Conservation (phyloP, 2,113 vertebrate species). For the Circaetus cinerascens region DNA sequence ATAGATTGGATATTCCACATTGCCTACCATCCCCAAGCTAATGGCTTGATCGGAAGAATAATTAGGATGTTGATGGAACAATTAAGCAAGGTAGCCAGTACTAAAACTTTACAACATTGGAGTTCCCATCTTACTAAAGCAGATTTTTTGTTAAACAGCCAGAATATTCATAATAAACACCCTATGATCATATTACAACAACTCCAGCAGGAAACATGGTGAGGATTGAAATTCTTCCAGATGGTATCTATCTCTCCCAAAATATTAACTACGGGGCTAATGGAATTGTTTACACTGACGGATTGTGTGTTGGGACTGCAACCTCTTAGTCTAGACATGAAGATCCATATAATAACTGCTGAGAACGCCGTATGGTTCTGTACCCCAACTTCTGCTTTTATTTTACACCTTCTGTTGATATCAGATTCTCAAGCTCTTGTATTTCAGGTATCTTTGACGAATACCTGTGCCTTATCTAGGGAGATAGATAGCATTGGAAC, state of each 20-base stretch:
- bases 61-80: too few species aligned
- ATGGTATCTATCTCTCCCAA: not conserved
- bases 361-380: too few species aligned
- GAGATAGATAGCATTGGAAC: not conserved
- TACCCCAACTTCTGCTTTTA: too few species aligned
- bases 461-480: not conserved
- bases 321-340: too few species aligned
- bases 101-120: too few species aligned
- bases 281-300: not conserved
- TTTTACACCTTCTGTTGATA: too few species aligned
- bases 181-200: not conserved
- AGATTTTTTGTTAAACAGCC: not conserved
- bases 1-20: too few species aligned
- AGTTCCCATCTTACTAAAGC: not conserved
- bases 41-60: too few species aligned
- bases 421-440: too few species aligned
- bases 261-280: not conserved
- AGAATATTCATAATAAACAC: not conserved
- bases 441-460: not conserved
- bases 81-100: too few species aligned
- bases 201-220: not conserved
- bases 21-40: too few species aligned
- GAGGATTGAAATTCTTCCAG: not conserved
- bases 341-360: too few species aligned
- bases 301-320: not conserved